Conservation (phyloP, 2,888 invertebrate species). For the Lottia scabra region DNA sequence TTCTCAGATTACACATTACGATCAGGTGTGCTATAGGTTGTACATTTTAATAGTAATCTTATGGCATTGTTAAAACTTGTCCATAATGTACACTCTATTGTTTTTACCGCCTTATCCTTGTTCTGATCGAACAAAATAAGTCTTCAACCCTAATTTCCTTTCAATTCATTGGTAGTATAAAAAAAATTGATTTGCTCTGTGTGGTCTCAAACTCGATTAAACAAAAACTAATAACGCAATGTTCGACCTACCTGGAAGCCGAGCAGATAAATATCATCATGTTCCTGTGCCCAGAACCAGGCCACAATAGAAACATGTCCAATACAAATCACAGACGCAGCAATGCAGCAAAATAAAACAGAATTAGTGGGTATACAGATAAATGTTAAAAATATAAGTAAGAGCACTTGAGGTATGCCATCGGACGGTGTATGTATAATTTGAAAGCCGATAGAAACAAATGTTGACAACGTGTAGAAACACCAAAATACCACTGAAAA, state of each 20-base stretch:
- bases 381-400: background rate
- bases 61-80: no score
- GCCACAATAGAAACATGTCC: background rate
- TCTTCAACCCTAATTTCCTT: no score
- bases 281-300: background rate
- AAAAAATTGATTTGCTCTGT: no score
- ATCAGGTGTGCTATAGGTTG: no score
- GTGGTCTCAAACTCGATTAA: no score
- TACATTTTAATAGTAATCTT: no score
- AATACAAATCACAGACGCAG: background rate
- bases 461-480: background rate
- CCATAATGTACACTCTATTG: no score
- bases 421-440: background rate
- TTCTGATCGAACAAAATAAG: no score
- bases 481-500: background rate
- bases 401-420: background rate
- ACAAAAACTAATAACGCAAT: no score
- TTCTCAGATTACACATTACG: no score
- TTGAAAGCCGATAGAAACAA: background rate
- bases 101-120: no score
- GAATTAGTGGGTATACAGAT: background rate
- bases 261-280: background rate
- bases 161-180: no score
- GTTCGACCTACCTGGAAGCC: background rate
- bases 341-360: background rate